phyloP scores from a whole-genome alignment of 2,797 vertebrate species.

The Tadarida brasiliensis region DNA sequence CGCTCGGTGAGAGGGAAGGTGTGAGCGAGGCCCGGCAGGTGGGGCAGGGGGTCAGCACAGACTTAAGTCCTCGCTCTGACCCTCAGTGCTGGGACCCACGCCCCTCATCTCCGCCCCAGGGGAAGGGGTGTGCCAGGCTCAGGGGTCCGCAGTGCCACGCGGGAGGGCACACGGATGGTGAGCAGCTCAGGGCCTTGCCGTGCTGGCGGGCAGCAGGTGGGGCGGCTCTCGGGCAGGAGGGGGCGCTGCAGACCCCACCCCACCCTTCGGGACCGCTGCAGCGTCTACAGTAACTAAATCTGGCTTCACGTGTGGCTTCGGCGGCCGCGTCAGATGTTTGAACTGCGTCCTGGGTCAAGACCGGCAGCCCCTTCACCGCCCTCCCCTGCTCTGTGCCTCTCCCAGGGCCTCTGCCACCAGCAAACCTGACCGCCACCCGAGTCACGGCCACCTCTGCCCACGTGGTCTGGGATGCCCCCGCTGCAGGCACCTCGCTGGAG shows the following conservation, averaged over 20 bases:
- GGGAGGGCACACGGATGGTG: rapidly evolving
- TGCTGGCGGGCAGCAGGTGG: background rate
- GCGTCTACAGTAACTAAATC: rapidly evolving
- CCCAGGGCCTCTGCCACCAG: constrained; percentile 94
- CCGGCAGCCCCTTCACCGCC: background rate
- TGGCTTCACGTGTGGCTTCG: background rate
- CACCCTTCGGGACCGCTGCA: rapidly evolving
- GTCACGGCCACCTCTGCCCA: constrained; percentile 92
- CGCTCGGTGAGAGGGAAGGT: background rate
- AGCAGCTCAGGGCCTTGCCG: rapidly evolving
- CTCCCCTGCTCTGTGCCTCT: background rate
- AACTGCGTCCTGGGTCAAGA: too few relatives aligned
- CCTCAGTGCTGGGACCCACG: background rate
- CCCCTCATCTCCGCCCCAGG: background rate
- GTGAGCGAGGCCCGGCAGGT: rapidly evolving
- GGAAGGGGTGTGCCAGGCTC: background rate
- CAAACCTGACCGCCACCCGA: constrained; percentile 93
- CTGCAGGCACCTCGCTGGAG: constrained; percentile 87
- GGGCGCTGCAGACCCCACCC: background rate
- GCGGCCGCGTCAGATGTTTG: rapidly evolving
- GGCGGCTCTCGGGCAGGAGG: background rate
- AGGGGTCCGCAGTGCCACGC: too few relatives aligned
- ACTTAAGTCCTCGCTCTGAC: background rate
- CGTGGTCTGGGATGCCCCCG: constrained; percentile 92
- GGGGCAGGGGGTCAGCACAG: background rate